Conservation (phyloP, 1,140 invertebrate genomes). For the Pemphigus obesinymphae region DNA sequence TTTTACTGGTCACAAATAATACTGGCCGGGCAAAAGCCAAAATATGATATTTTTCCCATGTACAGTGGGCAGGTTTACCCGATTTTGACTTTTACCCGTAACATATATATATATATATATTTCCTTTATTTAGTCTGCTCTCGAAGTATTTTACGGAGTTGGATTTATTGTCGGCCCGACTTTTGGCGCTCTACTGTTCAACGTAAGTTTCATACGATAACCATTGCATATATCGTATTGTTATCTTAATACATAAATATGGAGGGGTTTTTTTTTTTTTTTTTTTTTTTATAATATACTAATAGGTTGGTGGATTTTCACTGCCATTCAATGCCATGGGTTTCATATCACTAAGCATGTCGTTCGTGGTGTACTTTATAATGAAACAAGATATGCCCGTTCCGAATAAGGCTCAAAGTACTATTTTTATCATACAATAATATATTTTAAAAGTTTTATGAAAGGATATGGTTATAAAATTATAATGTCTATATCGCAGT, state of each 20-base stretch:
- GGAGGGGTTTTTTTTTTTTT: conserved; percentile 29
- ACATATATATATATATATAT: conserved; percentile 45
- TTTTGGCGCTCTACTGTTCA: conserved; percentile 55
- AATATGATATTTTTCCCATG: no score
- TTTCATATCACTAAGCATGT: conserved; percentile 44
- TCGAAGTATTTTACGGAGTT: conserved; percentile 62
- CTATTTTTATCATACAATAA: no score
- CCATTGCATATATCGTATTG: background rate
- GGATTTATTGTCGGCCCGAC: conserved; percentile 59
- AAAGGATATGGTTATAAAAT: background rate
- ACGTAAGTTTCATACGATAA: conserved; percentile 44
- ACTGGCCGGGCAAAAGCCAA: no score
- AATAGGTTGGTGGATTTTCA: conserved; percentile 56
- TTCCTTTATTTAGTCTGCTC: conserved; percentile 52
- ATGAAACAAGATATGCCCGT: conserved; percentile 34
- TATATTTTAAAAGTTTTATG: no score
- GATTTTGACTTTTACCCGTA: no score
- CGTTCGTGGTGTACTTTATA: conserved; percentile 12
- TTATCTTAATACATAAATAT: no score
- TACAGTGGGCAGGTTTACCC: no score
- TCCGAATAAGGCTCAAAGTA: conserved; percentile 8
- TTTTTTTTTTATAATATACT: no score
- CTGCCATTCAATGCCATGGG: conserved; percentile 61
- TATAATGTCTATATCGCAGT: conserved; percentile 44
- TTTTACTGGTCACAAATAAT: no score